Conservation (phyloP, 2,113 vertebrate genomes). For the Gallinago media region DNA sequence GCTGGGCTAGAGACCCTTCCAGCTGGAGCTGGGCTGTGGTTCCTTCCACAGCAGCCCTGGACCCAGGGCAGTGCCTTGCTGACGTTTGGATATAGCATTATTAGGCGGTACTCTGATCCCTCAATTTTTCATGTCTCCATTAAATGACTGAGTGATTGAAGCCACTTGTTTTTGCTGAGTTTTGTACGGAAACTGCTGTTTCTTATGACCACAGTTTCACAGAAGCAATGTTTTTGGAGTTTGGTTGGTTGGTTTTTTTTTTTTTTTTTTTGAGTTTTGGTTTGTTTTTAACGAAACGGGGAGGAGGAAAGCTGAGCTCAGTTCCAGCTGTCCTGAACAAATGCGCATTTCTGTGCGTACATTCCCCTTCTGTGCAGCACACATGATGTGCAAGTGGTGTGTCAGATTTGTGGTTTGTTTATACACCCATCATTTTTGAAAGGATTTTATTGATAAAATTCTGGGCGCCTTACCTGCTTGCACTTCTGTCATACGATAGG, state of each 20-base stretch:
- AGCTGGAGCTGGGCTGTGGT: background rate
- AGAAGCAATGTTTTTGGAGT: background rate
- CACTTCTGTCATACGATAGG: background rate
- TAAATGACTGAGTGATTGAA: background rate
- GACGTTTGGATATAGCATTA: background rate
- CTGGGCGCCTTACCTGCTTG: background rate
- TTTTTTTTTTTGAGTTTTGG: background rate
- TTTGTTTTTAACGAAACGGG: background rate
- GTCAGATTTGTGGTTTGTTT: background rate
- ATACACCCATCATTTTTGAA: background rate
- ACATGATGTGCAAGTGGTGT: background rate
- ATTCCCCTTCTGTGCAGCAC: background rate
- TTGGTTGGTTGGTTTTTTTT: background rate
- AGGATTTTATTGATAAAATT: background rate
- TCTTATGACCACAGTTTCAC: background rate
- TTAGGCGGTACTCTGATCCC: background rate
- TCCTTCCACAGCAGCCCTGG: background rate
- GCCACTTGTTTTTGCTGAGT: background rate
- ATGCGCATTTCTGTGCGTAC: accelerated
- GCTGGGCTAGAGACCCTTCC: background rate
- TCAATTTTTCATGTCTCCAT: background rate
- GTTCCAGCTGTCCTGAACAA: background rate
- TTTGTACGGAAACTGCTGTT: background rate
- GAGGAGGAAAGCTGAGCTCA: background rate
- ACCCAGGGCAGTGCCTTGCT: background rate